These are phyloP conservation scores for Epirrhoe alternata DNA, from an alignment of 2,888 invertebrate genomes.

Conservation along the genomic window DNA sequence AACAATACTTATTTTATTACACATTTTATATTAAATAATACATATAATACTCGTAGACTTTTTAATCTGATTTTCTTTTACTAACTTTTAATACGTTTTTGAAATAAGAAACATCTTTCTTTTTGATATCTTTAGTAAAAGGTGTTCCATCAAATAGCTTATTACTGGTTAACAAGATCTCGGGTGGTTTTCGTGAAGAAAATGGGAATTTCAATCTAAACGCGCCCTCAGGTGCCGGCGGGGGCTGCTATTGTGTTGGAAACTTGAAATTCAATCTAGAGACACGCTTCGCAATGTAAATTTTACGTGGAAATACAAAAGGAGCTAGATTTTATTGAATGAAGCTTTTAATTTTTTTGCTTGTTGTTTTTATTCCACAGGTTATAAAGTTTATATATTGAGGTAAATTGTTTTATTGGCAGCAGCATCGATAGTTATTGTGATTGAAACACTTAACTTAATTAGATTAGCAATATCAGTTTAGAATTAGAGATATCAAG, in stretches of 20 bases:
- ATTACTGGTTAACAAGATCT: conserved; percentile 57
- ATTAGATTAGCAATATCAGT: too few species aligned
- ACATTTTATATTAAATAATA: too few species aligned
- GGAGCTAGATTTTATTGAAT: conserved; percentile 23
- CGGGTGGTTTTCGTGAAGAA: conserved; percentile 66
- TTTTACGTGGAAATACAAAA: conserved; percentile 30
- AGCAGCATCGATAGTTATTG: too few species aligned
- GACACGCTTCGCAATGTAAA: conserved; percentile 31
- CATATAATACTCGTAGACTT: too few species aligned
- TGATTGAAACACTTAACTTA: too few species aligned
- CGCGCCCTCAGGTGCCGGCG: conserved; percentile 71
- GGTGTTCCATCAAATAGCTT: conserved; percentile 71
- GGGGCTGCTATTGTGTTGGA: conserved; percentile 53
- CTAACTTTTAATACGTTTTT: not conserved
- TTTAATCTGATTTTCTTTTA: too few species aligned
- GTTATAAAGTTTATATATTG: not conserved
- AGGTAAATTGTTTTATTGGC: too few species aligned
- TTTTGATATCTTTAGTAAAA: conserved; percentile 35
- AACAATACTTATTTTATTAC: too few species aligned
- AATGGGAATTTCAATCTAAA: conserved; percentile 81
- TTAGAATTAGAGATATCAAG: too few species aligned
- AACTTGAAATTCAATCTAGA: conserved; percentile 58
- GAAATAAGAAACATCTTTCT: not conserved
- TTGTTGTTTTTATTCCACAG: not conserved
- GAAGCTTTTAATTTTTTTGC: conserved; percentile 3